Base-by-base conservation (phyloP, 2,888 invertebrate species). In the Hemicrepidius hirtus region DNA sequence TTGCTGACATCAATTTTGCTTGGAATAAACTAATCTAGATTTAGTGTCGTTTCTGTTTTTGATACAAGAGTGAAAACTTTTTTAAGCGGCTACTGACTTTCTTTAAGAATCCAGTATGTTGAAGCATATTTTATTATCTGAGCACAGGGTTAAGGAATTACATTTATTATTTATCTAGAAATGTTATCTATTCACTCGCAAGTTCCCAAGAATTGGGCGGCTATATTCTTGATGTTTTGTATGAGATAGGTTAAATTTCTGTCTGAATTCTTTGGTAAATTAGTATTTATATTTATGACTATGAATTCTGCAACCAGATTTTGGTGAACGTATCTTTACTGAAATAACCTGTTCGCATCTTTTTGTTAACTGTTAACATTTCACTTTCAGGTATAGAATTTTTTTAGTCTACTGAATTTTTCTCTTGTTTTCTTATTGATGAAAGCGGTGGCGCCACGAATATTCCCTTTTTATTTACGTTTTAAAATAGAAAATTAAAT, bases 191-290 rank as follows among this genome's bases (percentile, higher is more conserved):
- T 55, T 55, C 12, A 28, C 32, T 9, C 16, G 1, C 21, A 28
- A 5, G 55, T 28, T 12, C 13, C 13, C 13, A 32, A 12, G 13
- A 55, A 55, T 55, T 55, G 32, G 7, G 20, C 16, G 9, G 28
- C 55, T 18, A 32, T 32, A 55, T 55, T 55, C 55, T 55, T 55
- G 49, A 9, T 40, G 40, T 40, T 40, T 40, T 40, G 40, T 40
- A 40, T 6, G 3, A 13, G 46, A 18, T 12, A 10, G 18, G 21
- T 20, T 49, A 21, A 46, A 21, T 20, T 49, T 21, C 20, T 20
- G 9, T 6, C 9, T 18, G 20, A 49, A 49, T 20, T 46, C 20
- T 49, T 21, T 21, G 21, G 12, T 21, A 21, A 49, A 21, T 49
- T 49, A 49, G 49, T 49, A 12, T 49, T 49, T 49, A 7, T 49